Evolutionary conservation across 2,888 invertebrate genomes (phyloP), one percentile per base, ranked within the genome.

Genomic region (Zaprionus lineosus): DNA sequence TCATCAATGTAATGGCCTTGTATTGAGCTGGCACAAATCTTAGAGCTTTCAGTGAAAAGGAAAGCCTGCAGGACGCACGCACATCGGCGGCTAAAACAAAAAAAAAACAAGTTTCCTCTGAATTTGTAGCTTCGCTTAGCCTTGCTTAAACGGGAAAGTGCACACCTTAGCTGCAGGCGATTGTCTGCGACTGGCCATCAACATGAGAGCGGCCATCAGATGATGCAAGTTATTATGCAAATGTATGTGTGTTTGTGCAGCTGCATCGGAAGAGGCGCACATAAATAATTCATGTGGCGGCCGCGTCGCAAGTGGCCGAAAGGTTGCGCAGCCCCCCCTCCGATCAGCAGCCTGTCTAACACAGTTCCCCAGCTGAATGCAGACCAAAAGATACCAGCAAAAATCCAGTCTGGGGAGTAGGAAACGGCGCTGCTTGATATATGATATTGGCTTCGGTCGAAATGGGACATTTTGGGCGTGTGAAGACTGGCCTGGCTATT

Each of bases 261-360:
- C 62, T 60, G 58, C 59, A 59, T 12, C 59, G 16, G 41, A 47
- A 37, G 34, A 47, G 52, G 21, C 40, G 41, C 36, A 18, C 46
- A 63, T 66, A 64, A 66, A 64, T 67, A 66, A 71, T 69, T 66
- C 69, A 70, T 62, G 55, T 56, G 43, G 46, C 56, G 53, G 43
- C 40, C 46, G 43, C 28, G 36, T 53, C 43, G 53, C 47, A 60
- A 53, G 53, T 39, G 62, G 53, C 52, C 58, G 44, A 40, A 52
- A 64, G 56, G 44, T 47, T 41, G 39, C 33, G 36, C 47, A 51
- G 41, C 36, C 61, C 44, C 21, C 36, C 44, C 50, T 47, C 47
- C 19, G 33, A 11, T 21, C 43, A 50, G 46, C 26, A 24, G 39
- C 43, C 36, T 39, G 33, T 40, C 53, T 29, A 51, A 34, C 43